Percentiles rank a stretch among this genome's conserved stretches.
These are phyloP conservation scores for Mus musculus DNA, from an alignment of 2,113 vertebrate species.

Conservation along the genomic window DNA sequence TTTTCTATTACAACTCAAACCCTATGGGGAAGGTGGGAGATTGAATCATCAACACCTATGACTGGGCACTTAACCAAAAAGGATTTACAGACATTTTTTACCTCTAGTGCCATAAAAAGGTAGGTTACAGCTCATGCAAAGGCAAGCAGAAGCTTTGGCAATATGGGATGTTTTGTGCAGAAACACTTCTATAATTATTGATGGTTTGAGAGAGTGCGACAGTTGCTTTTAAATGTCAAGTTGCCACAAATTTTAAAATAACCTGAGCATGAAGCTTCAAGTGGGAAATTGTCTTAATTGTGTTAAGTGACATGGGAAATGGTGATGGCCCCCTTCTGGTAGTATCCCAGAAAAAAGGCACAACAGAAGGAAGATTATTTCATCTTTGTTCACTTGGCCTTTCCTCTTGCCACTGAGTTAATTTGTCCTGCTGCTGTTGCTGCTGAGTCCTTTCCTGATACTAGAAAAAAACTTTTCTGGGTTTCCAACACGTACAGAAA, in stretches of 20 bases:
- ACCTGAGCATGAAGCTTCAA: background rate
- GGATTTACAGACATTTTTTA: conserved; percentile 55
- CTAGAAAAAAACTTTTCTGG: background rate
- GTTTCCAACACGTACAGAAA: background rate
- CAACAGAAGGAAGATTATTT: background rate
- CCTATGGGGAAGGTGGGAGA: background rate
- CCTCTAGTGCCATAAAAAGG: background rate
- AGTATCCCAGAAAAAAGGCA: background rate
- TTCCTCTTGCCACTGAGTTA: background rate
- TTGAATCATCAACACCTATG: conserved; percentile 42
- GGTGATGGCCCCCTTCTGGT: background rate
- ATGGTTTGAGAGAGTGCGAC: background rate
- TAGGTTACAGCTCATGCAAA: background rate
- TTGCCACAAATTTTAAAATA: background rate
- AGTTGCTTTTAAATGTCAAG: background rate
- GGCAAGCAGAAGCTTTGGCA: background rate
- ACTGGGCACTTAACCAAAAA: conserved; percentile 36
- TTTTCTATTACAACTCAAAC: conserved; percentile 51
- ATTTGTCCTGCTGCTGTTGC: background rate
- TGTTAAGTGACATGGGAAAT: background rate
- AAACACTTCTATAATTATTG: background rate
- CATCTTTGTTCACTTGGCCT: background rate
- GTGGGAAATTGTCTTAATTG: background rate
- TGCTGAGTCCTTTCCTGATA: no score
- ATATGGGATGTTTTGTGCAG: background rate